Percentiles rank a stretch among this genome's conserved stretches.
Evolutionary conservation across 23 tunicate species (phyloP).

Genomic region (Oikopleura dioica): DNA sequence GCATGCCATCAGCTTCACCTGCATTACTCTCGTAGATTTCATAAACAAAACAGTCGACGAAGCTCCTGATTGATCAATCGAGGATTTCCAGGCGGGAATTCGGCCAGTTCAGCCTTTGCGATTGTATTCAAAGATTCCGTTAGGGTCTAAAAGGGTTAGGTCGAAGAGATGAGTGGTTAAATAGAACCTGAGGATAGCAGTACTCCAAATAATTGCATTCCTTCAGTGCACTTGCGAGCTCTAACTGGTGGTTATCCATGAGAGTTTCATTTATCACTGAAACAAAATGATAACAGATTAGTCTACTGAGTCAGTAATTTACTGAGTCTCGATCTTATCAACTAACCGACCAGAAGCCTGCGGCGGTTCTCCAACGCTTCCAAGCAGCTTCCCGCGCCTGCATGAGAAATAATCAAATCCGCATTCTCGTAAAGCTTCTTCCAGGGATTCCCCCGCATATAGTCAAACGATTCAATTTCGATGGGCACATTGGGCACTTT

Average conservation of each 20-base stretch:
- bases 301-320: too few relatives aligned
- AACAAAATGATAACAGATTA: too few relatives aligned
- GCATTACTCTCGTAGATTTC: neutral
- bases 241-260: conserved; percentile 6
- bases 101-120: neutral
- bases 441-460: neutral
- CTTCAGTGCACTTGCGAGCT: neutral
- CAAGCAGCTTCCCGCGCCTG: conserved; percentile 8
- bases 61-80: neutral
- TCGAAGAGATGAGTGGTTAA: neutral
- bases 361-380: neutral
- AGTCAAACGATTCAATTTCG: neutral
- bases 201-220: neutral
- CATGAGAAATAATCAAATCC: neutral
- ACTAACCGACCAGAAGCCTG: neutral
- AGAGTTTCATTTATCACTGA: conserved; percentile 3
- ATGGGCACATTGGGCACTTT: neutral
- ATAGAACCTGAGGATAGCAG: conserved; percentile 3
- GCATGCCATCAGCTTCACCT: neutral
- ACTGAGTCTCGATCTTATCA: too few relatives aligned
- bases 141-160: neutral
- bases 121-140: neutral
- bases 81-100: neutral
- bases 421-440: neutral
- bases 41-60: neutral